Percentiles rank a stretch among this genome's conserved stretches.
Evolutionary conservation across 2,113 vertebrate species (phyloP).

Genomic region (Tamias sibiricus): DNA sequence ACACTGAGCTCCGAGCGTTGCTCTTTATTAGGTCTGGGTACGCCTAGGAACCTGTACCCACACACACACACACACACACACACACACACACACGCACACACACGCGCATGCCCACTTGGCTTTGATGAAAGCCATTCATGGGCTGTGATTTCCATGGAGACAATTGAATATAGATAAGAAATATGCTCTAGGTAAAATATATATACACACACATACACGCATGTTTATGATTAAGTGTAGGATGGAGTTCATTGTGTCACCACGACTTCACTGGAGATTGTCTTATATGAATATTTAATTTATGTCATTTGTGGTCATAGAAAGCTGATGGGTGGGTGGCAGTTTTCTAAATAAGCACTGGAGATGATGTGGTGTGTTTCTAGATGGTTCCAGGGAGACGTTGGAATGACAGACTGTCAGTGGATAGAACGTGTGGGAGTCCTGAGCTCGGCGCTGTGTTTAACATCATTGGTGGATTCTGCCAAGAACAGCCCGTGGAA

Average conservation of each 20-base stretch:
- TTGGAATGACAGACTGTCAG: accelerated
- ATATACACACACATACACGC: too few species aligned
- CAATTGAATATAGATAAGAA: background rate
- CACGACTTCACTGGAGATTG: accelerated
- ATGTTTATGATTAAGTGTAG: too few species aligned
- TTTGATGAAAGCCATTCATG: background rate
- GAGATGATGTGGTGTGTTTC: background rate
- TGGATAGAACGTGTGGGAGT: accelerated
- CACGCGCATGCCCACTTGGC: background rate
- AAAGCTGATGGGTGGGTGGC: background rate
- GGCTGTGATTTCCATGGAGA: background rate
- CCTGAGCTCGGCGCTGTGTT: background rate
- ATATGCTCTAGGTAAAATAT: background rate
- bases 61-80: too few species aligned
- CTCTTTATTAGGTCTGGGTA: background rate
- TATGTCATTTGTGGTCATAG: background rate
- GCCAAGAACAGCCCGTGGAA: accelerated
- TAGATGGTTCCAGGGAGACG: accelerated
- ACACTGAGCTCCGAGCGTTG: accelerated
- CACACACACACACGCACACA: too few species aligned
- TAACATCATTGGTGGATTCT: accelerated
- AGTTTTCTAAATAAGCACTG: background rate
- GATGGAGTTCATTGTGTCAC: background rate
- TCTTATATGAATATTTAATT: background rate
- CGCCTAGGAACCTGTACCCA: background rate